Conservation (phyloP, 2,113 vertebrate species). For the Ursus arctos region DNA sequence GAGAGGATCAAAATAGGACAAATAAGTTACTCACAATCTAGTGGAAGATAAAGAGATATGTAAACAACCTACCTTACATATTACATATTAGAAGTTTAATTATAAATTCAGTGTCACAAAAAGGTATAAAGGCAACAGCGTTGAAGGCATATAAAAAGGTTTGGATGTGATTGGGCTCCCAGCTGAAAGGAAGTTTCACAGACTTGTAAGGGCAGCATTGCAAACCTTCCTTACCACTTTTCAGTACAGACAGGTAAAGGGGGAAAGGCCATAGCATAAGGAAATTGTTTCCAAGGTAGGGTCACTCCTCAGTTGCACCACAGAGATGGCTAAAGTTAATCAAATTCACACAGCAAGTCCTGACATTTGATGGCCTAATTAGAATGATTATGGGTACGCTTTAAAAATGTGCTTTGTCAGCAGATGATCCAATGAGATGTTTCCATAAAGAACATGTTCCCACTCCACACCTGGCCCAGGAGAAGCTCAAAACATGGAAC, state of each 20-base stretch:
- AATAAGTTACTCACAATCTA: constrained; percentile 22
- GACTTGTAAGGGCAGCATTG: neutral
- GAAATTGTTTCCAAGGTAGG: constrained; percentile 51
- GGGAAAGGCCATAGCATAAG: constrained; percentile 21
- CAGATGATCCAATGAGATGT: constrained; percentile 64
- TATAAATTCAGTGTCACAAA: constrained; percentile 26
- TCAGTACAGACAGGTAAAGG: neutral
- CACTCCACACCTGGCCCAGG: constrained; percentile 39
- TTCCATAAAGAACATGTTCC: constrained; percentile 66
- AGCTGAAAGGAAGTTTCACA: constrained; percentile 56
- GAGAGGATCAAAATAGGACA: constrained; percentile 1
- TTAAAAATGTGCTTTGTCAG: constrained; percentile 75
- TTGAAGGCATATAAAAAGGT: neutral
- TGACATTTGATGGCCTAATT: constrained; percentile 76
- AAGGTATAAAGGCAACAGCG: constrained; percentile 15
- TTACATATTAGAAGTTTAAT: neutral
- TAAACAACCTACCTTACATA: neutral
- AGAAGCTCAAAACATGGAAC: constrained; percentile 57
- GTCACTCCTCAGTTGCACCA: constrained; percentile 56
- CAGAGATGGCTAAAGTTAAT: constrained; percentile 73
- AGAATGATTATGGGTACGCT: constrained; percentile 71
- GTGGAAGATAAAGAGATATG: neutral
- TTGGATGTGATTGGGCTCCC: neutral
- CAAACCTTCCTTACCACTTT: constrained; percentile 34
- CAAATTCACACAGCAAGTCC: constrained; percentile 74